Base-by-base conservation (phyloP, 2,888 invertebrate species). In the Drosophila basisetae region DNA sequence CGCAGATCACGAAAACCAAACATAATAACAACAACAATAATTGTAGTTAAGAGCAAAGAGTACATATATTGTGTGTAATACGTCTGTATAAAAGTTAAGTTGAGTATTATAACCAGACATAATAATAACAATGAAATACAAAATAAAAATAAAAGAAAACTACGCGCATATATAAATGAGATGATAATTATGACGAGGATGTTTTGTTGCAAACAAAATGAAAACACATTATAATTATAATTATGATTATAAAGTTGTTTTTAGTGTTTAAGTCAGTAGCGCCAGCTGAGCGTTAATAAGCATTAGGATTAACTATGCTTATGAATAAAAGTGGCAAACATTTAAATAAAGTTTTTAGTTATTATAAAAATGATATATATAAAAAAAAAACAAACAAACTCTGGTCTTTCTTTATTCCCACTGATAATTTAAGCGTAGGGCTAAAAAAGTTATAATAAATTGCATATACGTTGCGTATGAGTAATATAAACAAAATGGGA, bases 301-400 rank as follows among this genome's bases (percentile, higher is more conserved):
- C 83, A 73, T 85, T 85, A 85, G 83, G 66, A 76, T 74, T 76
- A 82, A 85, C 60, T 71, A 82, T 56, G 59, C 62, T 60, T 75
- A 67, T 63, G 70, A 87, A 83, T 77, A 73, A 84, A 67, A 68
- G 31, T 63, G 63, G 64, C 68, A 76, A 82, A 82, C 59, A 83
- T 81, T 73, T 72, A 82, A 87, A 89, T 84, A 86, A 91, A 85
- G 86, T 86, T 84, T 89, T 87, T 90, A 81, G 79, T 84, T 91
- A 80, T 89, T 89, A 67, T 73, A 72, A 90, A 74, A 90, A 88
- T 82, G 90, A 88, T 79, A 88, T 75, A 90, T 88, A 90, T 63
- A 62, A 74, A 39, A 37, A 55, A 52, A n/a, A 73, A 70, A 49
- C 47, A 39, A 28, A 49, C 58, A 47, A 66, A 31, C 55, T 33